A percentile compares a stretch with the other conserved stretches of the same genome.
phyloP scores from a whole-genome alignment of 2,113 vertebrate genomes.

The Istiophorus platypterus region DNA sequence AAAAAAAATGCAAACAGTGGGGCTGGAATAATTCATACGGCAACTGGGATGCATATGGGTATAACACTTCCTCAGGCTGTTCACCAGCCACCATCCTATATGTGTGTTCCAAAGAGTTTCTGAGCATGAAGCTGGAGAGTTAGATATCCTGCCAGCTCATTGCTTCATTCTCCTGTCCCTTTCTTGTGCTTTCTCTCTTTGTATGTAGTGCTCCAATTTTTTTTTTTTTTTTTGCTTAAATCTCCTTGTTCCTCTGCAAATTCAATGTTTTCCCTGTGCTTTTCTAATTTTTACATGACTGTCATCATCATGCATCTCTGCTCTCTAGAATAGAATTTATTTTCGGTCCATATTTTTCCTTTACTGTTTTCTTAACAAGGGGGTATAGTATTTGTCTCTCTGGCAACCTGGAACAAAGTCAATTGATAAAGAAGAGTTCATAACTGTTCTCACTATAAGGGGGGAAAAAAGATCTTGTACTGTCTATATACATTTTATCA shows the following conservation, averaged over 20 bases:
- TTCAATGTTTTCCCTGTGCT: neutral
- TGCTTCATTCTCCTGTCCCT: conserved; percentile 30
- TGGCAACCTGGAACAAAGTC: conserved; percentile 15
- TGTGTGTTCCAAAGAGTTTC: conserved; percentile 58
- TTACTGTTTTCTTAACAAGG: neutral
- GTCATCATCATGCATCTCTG: neutral
- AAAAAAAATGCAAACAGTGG: conserved; percentile 52
- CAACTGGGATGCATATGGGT: conserved; percentile 66
- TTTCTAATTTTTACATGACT: neutral
- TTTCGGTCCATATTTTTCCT: neutral
- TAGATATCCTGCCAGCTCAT: conserved; percentile 46
- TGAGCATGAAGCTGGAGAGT: conserved; percentile 56
- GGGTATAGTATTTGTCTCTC: neutral
- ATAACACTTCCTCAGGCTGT: conserved; percentile 62
- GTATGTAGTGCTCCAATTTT: conserved; percentile 13
- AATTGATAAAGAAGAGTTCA: too few species aligned
- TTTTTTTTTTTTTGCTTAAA: conserved; percentile 16
- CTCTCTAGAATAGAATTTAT: neutral
- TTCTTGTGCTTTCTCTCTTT: conserved; percentile 4
- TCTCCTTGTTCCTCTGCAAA: conserved; percentile 12
- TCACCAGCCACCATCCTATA: conserved; percentile 53
- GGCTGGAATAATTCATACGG: conserved; percentile 71
- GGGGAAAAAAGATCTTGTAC: neutral
- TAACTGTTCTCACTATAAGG: conserved; percentile 34
- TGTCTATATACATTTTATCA: conserved; percentile 21